A percentile compares a stretch with the other conserved stretches of the same genome.
Conservation (phyloP, 2,113 vertebrate genomes). For the Neotoma lepida region DNA sequence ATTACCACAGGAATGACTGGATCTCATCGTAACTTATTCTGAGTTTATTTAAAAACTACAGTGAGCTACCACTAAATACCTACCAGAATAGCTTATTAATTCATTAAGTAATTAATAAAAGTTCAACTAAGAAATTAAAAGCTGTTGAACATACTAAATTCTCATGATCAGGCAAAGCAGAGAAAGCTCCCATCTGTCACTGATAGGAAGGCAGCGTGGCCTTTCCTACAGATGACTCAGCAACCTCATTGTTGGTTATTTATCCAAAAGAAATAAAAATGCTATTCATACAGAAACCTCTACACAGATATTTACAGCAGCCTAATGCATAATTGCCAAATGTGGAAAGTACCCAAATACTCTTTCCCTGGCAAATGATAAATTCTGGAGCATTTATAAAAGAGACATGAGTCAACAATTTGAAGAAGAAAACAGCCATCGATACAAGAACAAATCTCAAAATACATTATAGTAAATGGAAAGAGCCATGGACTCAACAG, state of each 20-base stretch:
- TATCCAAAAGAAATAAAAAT: neutral
- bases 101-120: neutral
- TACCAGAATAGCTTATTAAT: neutral
- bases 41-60: conserved; percentile 1
- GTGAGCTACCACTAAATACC: neutral
- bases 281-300: neutral
- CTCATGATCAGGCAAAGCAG: neutral
- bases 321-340: neutral
- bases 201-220: neutral
- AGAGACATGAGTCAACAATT: neutral
- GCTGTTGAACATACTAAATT: neutral
- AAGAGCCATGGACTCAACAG: neutral
- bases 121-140: neutral
- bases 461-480: neutral
- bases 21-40: neutral
- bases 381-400: neutral
- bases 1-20: neutral
- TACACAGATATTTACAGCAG: neutral
- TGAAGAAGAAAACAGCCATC: neutral
- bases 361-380: neutral
- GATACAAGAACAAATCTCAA: conserved; percentile 1
- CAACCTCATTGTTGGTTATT: neutral
- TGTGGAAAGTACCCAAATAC: neutral
- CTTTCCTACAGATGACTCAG: neutral
- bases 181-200: neutral